phyloP scores from a whole-genome alignment of 2,888 invertebrate species.

The Idaea aversata region DNA sequence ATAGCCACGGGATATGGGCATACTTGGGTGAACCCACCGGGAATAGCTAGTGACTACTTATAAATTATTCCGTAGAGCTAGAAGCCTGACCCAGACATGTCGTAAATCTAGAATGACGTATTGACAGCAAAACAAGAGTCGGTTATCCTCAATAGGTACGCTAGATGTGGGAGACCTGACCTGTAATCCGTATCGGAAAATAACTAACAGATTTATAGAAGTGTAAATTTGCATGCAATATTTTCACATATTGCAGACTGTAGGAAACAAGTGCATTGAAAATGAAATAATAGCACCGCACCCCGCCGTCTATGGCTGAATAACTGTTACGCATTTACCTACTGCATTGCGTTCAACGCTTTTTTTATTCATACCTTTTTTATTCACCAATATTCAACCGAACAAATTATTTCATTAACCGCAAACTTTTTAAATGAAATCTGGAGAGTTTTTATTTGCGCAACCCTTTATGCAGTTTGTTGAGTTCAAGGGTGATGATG shows the following conservation, averaged over 20 bases:
- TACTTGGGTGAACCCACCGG: neutral
- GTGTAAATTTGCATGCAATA: slow-evolving; percentile 15
- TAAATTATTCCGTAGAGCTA: neutral
- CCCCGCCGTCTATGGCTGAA: slow-evolving; percentile 16
- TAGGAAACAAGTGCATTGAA: slow-evolving; percentile 20
- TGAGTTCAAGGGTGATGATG: no score
- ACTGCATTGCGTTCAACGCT: slow-evolving; percentile 25
- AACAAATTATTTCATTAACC: neutral
- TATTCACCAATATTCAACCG: neutral
- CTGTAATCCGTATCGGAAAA: slow-evolving; percentile 20
- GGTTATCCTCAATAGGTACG: slow-evolving; percentile 5
- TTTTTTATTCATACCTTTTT: slow-evolving; percentile 18
- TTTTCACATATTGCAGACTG: slow-evolving; percentile 10
- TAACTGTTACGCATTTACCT: slow-evolving; percentile 21
- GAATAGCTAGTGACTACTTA: neutral
- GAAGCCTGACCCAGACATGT: neutral
- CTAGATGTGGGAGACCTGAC: slow-evolving; percentile 16
- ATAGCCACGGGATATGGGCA: neutral
- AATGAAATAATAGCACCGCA: slow-evolving; percentile 25
- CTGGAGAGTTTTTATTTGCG: no score
- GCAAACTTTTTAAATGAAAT: neutral
- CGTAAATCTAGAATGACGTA: slow-evolving; percentile 11
- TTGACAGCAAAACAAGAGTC: slow-evolving; percentile 15
- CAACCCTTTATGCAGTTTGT: no score
- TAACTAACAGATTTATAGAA: slow-evolving; percentile 23